Base-by-base conservation (phyloP, 2,113 vertebrate species). In the Pollimyrus isidori region DNA sequence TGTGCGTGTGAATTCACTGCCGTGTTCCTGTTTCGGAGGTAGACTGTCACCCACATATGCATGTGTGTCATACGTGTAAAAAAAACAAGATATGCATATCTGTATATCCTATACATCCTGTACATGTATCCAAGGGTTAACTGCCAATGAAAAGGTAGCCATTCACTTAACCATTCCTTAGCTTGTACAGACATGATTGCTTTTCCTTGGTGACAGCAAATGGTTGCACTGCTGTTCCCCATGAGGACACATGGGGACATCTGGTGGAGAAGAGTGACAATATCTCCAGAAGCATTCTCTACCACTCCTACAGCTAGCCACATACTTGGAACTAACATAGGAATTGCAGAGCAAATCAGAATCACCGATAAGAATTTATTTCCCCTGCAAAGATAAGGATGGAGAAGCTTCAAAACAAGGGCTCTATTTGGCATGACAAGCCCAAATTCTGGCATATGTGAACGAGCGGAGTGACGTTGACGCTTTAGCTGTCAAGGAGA, bases 401-500 rank as follows among this genome's bases (percentile, higher is more conserved):
- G 35, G 35, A 17, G 35, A 80, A 80, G 30, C 35, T 17, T 80
- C 13, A 42, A 80, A 42, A 80, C 5, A 39, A 42, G 30, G 73
- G 73, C 15, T 80, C 73, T 39, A 17, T 76, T 4, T 76, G 69
- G 26, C 15, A 39, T 19, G 73, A 42, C 73, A 42, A 19, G 35
- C 35, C 17, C 13, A 15, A 80, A 80, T 35, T 19, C 35, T 2
- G 35, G 73, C 73, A 39, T 42, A 19, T 42, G 35, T 4, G 35
- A 2, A 11, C 5, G 6, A 7, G 35, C 35, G 1, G 35, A 35
- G 35, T 19, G 73, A 80, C 30, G 4, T 19, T 2, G 1, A 26
- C 7, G 4, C 50, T 56, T 7, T 56, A 83, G 87, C 93, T 94
- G 94, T 94, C 94, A 94, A 88, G 89, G 90, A 87, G 87, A 89